Percentiles rank a stretch among this genome's conserved stretches.
Evolutionary conservation across 2,797 vertebrate genomes (phyloP).

Genomic region (Podarcis lilfordi): DNA sequence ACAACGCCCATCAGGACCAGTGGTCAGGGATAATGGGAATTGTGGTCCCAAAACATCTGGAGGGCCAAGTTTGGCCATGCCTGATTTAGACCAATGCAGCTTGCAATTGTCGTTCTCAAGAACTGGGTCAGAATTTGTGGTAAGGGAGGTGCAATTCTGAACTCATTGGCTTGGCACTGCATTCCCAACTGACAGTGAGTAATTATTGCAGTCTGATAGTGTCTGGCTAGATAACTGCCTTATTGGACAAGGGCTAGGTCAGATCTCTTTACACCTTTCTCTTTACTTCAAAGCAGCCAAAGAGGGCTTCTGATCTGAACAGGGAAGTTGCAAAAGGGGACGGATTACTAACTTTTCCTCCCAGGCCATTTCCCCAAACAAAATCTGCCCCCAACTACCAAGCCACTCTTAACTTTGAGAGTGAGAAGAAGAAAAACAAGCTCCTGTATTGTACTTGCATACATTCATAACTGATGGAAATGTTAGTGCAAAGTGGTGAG

Average conservation of each 20-base stretch:
- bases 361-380: background rate
- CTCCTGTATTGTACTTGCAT: background rate
- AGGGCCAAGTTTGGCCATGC: too few species aligned
- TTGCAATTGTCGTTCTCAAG: background rate
- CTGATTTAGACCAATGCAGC: background rate
- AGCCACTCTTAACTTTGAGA: background rate
- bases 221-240: background rate
- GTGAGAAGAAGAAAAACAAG: background rate
- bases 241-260: background rate
- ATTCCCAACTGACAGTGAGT: background rate
- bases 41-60: too few species aligned
- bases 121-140: background rate
- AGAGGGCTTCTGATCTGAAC: background rate
- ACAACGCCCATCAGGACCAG: too few species aligned
- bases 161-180: background rate
- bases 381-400: background rate
- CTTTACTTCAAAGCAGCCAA: conserved; percentile 1
- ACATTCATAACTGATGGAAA: conserved; percentile 19
- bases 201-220: background rate
- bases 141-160: background rate
- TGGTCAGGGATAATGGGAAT: too few species aligned
- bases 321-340: background rate
- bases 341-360: background rate
- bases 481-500: conserved; percentile 33
- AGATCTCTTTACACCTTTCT: background rate